Conservation (phyloP, 2,113 vertebrate genomes). For the Nycticorax nycticorax region DNA sequence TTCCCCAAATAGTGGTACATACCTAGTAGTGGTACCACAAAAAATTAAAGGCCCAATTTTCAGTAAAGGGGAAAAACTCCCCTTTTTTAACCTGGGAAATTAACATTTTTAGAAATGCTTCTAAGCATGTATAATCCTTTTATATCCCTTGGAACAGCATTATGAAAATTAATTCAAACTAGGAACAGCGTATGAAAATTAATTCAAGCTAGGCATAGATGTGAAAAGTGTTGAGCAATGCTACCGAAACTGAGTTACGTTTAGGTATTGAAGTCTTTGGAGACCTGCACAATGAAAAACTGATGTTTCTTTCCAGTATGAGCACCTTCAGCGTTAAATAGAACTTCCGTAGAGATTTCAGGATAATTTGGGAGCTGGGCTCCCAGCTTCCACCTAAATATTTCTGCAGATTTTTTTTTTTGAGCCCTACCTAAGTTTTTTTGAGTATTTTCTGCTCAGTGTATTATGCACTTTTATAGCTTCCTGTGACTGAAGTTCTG, state of each 20-base stretch:
- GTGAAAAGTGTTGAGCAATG: not conserved
- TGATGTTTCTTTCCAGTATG: not conserved
- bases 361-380: not conserved
- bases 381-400: not conserved
- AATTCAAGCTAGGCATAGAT: not conserved
- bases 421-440: not conserved
- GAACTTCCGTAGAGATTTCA: not conserved
- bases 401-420: not conserved
- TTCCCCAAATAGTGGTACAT: not conserved
- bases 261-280: not conserved
- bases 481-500: not conserved
- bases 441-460: not conserved
- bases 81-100: not conserved
- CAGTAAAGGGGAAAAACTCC: not conserved
- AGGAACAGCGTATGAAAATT: not conserved
- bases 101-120: not conserved
- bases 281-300: not conserved
- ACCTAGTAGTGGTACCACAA: not conserved
- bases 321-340: not conserved
- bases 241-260: not conserved
- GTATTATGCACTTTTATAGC: not conserved
- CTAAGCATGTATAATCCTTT: not conserved
- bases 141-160: not conserved
- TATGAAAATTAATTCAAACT: conserved; percentile 4
- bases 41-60: not conserved